Base-by-base conservation (phyloP, 2,797 vertebrate genomes). In the Tangara arthus region DNA sequence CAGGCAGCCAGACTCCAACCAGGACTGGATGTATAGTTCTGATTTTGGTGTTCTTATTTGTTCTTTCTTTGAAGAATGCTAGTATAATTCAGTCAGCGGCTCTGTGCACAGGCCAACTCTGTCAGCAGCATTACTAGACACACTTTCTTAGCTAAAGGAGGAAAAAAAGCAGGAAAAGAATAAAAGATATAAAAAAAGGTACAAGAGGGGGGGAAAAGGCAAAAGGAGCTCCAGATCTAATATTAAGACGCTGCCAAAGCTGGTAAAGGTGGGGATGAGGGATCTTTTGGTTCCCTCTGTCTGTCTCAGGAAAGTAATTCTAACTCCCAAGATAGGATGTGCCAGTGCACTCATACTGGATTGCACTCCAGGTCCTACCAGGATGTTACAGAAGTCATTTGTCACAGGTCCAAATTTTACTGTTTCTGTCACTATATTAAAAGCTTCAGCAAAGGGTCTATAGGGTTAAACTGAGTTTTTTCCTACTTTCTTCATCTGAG, bases 331-430 rank as follows among this genome's bases (percentile, higher is more conserved):
- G 9, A 47, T 8, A 24, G 17, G 9, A 35, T 3, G 1, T 20
- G 49, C 71, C 35, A 78, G 22, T 7, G 6, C 2, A 0, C 2
- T 52, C 1, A 0, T 42, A 15, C 8, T 59, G 64, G 50, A 39
- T 30, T 75, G 57, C 28, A 12, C 12, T 47, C 5, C 2, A 57
- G 19, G 21, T 57, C 47, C 41, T 47, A 11, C 28, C 28, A 56
- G 32, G 34, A 9, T 44, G 12, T 57, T 80, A 57, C 0, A 26
- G 12, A 64, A 34, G 23, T 49, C 11, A 44, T 49, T 66, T 78
- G 6, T 41, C 53, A 46, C 44, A 69, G 27, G 6, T 57, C 52
- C 37, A 76, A 65, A 35, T 59, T 59, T 35, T 6, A 50, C 7
- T 66, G 14, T 35, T 61, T 85, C 20, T 46, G 19, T 76, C 0